Evolutionary conservation across 2,888 invertebrate species (phyloP).

Genomic region (Therioaphis trifolii): DNA sequence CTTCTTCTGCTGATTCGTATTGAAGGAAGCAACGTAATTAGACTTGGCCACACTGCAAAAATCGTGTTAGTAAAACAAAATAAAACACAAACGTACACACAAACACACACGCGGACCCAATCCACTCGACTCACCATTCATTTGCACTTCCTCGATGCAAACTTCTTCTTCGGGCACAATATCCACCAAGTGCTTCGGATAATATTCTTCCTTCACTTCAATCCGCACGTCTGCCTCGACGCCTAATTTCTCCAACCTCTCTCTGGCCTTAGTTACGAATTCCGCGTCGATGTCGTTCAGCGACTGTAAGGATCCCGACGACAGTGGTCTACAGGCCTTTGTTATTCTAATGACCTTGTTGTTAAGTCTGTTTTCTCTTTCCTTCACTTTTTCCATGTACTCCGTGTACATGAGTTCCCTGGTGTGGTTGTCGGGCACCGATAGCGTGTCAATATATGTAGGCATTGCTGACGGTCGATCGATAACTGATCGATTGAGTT

Average conservation of each 20-base stretch:
- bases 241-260: slow-evolving; percentile 62
- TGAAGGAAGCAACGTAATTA: slow-evolving; percentile 34
- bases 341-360: slow-evolving; percentile 85
- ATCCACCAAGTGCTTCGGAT: slow-evolving; percentile 84
- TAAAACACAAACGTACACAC: slow-evolving; percentile 49
- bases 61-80: slow-evolving; percentile 53
- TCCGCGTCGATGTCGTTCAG: slow-evolving; percentile 57
- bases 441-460: slow-evolving; percentile 51
- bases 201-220: slow-evolving; percentile 70
- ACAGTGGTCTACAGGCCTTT: slow-evolving; percentile 67
- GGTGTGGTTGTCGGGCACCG: slow-evolving; percentile 58
- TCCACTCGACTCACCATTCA: slow-evolving; percentile 66
- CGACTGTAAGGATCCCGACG: slow-evolving; percentile 3
- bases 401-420: slow-evolving; percentile 79
- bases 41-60: slow-evolving; percentile 60
- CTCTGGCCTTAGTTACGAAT: slow-evolving; percentile 62
- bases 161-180: slow-evolving; percentile 74
- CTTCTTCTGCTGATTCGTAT: slow-evolving; percentile 29
- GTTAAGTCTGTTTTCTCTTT: slow-evolving; percentile 81
- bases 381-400: slow-evolving; percentile 82
- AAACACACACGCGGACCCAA: slow-evolving; percentile 59
- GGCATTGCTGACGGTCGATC: slow-evolving; percentile 44
- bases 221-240: slow-evolving; percentile 73
- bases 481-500: slow-evolving; percentile 54
- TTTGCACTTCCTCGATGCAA: slow-evolving; percentile 66